Conservation (phyloP, 2,888 invertebrate species). For the Hemistola chrysoprasaria region DNA sequence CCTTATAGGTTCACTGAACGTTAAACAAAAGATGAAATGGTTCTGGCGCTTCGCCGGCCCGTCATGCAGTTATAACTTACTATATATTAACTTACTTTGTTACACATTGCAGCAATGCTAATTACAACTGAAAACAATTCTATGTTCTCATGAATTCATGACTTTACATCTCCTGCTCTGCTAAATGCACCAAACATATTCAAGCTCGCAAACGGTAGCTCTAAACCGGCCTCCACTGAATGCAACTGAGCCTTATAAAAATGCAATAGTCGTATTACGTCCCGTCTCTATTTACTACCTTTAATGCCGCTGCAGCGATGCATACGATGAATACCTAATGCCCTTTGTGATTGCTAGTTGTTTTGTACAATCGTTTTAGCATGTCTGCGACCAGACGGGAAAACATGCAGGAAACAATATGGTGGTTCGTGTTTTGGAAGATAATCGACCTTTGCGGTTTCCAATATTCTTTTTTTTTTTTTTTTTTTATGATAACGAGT, state of each 20-base stretch:
- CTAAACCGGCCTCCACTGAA: conserved; percentile 27
- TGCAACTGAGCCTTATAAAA: conserved; percentile 67
- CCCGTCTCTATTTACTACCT: conserved; percentile 59
- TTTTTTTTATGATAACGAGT: too few species aligned
- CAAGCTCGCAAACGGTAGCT: conserved; percentile 29
- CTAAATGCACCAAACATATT: conserved; percentile 22
- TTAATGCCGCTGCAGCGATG: conserved; percentile 55
- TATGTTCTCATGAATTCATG: too few species aligned
- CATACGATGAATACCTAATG: conserved; percentile 70
- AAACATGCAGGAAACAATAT: conserved; percentile 18
- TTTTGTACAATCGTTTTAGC: conserved; percentile 45
- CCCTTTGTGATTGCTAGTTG: conserved; percentile 49
- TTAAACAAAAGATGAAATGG: too few species aligned
- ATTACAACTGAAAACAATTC: too few species aligned
- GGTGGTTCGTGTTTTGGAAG: conserved; percentile 17
- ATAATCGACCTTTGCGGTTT: conserved; percentile 1
- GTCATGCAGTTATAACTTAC: too few species aligned
- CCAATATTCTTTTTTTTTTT: conserved; percentile 1
- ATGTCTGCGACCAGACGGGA: conserved; percentile 29
- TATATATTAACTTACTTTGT: too few species aligned
- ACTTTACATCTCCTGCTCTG: conserved; percentile 1
- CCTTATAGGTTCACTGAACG: too few species aligned
- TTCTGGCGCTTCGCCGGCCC: too few species aligned
- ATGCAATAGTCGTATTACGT: conserved; percentile 66
- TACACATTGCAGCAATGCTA: too few species aligned